Conservation (phyloP, 2,888 invertebrate genomes). For the Euspilapteryx auroguttella region DNA sequence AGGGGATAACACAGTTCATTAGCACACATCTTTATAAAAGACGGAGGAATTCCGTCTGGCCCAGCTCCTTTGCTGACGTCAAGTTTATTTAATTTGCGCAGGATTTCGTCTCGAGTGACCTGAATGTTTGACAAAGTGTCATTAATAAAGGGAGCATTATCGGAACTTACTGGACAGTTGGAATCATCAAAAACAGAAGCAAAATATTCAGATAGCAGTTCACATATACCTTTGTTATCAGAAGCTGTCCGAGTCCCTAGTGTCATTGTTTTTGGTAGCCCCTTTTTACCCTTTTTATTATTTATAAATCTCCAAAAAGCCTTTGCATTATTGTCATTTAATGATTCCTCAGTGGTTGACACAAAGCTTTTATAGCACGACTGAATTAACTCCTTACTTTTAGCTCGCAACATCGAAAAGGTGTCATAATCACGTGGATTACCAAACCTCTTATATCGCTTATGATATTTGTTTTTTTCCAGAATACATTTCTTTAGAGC, state of each 20-base stretch:
- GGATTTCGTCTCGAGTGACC: not conserved
- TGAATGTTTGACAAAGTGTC: not conserved
- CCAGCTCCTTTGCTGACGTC: not conserved
- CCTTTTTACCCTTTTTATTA: not conserved
- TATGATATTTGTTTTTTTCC: not conserved
- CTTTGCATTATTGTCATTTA: too few species aligned
- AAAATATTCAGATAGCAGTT: not conserved
- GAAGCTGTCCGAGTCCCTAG: not conserved
- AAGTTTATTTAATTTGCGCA: not conserved
- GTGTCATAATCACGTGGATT: too few species aligned
- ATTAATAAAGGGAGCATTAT: not conserved
- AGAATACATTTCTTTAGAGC: not conserved
- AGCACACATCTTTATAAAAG: not conserved
- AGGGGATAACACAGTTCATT: slow-evolving; percentile 1
- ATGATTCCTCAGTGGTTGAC: not conserved
- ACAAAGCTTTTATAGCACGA: not conserved
- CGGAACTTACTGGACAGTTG: not conserved
- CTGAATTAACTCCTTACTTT: not conserved
- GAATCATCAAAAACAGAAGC: too few species aligned
- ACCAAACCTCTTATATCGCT: not conserved
- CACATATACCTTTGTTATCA: not conserved
- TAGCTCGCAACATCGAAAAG: not conserved
- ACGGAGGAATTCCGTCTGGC: not conserved
- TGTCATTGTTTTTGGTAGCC: not conserved
- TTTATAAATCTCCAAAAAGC: too few species aligned